phyloP scores from a whole-genome alignment of 2,888 invertebrate genomes.

The Axea sp. region DNA sequence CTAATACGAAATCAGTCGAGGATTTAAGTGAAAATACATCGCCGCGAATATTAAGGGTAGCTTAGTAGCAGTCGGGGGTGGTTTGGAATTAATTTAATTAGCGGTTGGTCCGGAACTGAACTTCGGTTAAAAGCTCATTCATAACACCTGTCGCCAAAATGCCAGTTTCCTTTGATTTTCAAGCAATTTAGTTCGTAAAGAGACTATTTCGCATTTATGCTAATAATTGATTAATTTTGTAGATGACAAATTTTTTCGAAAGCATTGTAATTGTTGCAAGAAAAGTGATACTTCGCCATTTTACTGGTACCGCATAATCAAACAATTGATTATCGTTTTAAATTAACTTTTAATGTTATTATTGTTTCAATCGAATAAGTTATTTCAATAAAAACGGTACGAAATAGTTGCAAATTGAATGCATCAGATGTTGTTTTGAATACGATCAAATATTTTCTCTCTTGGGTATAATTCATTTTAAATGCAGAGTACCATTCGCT shows the following conservation, averaged over 20 bases:
- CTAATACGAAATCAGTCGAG: slow-evolving; percentile 35
- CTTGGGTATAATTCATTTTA: slow-evolving; percentile 18
- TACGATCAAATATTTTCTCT: neutral
- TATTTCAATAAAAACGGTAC: no score
- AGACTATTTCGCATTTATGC: slow-evolving; percentile 11
- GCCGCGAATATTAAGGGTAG: slow-evolving; percentile 46
- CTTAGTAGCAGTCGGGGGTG: slow-evolving; percentile 31
- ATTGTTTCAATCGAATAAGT: no score
- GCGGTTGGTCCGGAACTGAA: slow-evolving; percentile 74
- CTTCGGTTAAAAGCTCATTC: slow-evolving; percentile 75
- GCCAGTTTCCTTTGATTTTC: slow-evolving; percentile 62
- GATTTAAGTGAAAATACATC: slow-evolving; percentile 34
- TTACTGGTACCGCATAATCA: no score
- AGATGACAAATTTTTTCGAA: no score
- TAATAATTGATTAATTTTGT: slow-evolving; percentile 11
- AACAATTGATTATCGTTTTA: no score
- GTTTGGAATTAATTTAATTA: slow-evolving; percentile 77
- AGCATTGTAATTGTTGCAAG: no score
- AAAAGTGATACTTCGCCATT: no score
- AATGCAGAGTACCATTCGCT: slow-evolving; percentile 10
- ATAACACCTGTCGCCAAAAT: slow-evolving; percentile 73
- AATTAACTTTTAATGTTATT: no score
- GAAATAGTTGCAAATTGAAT: neutral
- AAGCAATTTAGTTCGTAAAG: slow-evolving; percentile 34
- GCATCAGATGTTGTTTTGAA: neutral